These are phyloP conservation scores for Ephestia elutella DNA, from an alignment of 1,140 invertebrate species.

Conservation along the genomic window DNA sequence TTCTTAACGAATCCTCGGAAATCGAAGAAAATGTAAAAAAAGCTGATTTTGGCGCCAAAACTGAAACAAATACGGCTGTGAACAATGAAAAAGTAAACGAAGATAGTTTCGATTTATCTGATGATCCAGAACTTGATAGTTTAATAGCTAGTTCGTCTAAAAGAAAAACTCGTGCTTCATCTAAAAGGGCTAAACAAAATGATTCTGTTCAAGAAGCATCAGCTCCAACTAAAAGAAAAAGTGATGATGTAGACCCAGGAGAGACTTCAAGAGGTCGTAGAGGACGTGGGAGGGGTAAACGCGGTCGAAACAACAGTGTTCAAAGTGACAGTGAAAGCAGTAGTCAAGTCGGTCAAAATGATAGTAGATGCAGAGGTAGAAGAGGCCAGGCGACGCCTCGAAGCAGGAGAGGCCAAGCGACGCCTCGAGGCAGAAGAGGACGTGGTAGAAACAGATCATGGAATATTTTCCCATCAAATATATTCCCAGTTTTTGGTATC, in stretches of 20 bases:
- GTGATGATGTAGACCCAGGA: neutral
- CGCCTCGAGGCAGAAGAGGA: too few species aligned
- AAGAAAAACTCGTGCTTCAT: slow-evolving; percentile 12
- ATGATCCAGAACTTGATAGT: slow-evolving; percentile 8
- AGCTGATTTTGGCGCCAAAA: neutral
- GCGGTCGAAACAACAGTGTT: neutral
- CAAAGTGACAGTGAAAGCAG: neutral
- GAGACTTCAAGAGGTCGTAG: slow-evolving; percentile 9
- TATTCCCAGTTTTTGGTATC: neutral
- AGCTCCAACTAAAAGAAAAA: neutral
- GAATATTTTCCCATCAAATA: neutral
- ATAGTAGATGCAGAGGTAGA: slow-evolving; percentile 7
- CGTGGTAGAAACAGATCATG: slow-evolving; percentile 7
- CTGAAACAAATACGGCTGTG: neutral
- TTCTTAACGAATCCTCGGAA: slow-evolving; percentile 23
- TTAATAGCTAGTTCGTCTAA: slow-evolving; percentile 9
- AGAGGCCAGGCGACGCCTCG: neutral
- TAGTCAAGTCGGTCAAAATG: too few species aligned
- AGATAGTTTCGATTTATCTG: neutral
- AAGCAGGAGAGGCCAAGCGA: neutral
- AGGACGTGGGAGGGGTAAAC: slow-evolving; percentile 16
- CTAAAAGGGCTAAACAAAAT: slow-evolving; percentile 9
- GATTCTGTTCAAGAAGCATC: neutral
- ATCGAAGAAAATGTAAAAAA: slow-evolving; percentile 16
- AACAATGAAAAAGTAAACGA: slow-evolving; percentile 14